These are phyloP conservation scores for Choristoneura fumiferana DNA, from an alignment of 1,140 invertebrate species.

Conservation along the genomic window DNA sequence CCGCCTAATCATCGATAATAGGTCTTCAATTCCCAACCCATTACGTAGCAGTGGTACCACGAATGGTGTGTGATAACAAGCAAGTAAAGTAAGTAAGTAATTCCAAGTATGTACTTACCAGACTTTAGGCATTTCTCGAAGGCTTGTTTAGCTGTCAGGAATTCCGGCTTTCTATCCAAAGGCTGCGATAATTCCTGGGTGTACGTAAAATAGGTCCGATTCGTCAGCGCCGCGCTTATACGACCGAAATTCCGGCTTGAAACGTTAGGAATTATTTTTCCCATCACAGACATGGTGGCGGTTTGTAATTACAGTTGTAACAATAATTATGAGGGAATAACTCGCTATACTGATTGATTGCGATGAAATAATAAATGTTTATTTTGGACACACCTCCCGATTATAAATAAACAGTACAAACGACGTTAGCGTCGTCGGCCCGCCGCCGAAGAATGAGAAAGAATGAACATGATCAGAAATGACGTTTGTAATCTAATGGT, in stretches of 20 bases:
- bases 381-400: slow-evolving; percentile 1
- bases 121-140: slow-evolving; percentile 79
- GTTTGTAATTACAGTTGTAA: background rate
- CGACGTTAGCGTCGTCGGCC: slow-evolving; percentile 5
- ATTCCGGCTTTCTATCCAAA: slow-evolving; percentile 72
- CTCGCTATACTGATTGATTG: background rate
- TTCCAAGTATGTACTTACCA: slow-evolving; percentile 52
- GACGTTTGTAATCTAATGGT: slow-evolving; percentile 9
- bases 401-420: slow-evolving; percentile 13
- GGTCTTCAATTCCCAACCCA: slow-evolving; percentile 2
- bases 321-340: background rate
- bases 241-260: slow-evolving; percentile 47
- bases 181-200: slow-evolving; percentile 78
- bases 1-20: slow-evolving; percentile 10
- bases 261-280: slow-evolving; percentile 58
- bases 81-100: background rate
- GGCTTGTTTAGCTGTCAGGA: slow-evolving; percentile 73
- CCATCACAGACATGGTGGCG: slow-evolving; percentile 52
- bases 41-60: background rate
- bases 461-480: too few relatives aligned
- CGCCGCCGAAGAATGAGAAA: slow-evolving; percentile 9
- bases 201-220: slow-evolving; percentile 78
- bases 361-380: slow-evolving; percentile 7
- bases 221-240: slow-evolving; percentile 51
- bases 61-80: too few relatives aligned